Conservation (phyloP, 2,797 vertebrate species). For the Erpetoichthys calabaricus region DNA sequence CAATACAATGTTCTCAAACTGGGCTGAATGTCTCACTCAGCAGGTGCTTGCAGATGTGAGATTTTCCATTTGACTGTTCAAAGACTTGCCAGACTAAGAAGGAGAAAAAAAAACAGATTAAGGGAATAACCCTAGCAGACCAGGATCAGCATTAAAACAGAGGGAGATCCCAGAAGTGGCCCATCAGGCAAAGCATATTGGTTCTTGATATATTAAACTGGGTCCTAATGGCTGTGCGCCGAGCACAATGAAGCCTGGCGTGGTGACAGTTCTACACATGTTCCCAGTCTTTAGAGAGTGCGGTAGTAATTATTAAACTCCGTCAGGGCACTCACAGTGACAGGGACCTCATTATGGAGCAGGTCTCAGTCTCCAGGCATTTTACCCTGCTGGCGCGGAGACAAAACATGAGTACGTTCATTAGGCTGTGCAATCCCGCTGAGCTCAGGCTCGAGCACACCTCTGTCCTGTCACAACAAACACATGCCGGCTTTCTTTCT, state of each 20-base stretch:
- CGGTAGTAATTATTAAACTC: slow-evolving; percentile 12
- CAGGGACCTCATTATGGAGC: slow-evolving; percentile 18
- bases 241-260: background rate
- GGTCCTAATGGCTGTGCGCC: background rate
- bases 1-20: no score
- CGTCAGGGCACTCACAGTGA: slow-evolving; percentile 17
- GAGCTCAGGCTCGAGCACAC: background rate
- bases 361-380: slow-evolving; percentile 6
- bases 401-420: slow-evolving; percentile 15
- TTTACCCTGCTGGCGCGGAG: slow-evolving; percentile 3
- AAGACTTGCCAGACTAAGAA: no score
- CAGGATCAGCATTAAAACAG: no score
- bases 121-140: no score
- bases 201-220: no score
- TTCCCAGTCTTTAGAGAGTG: background rate
- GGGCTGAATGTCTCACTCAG: no score
- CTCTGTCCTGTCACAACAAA: slow-evolving; percentile 15
- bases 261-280: background rate
- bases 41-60: no score
- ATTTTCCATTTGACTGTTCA: no score
- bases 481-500: background rate
- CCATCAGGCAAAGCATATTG: no score
- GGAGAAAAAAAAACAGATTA: no score
- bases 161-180: no score
- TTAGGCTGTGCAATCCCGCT: slow-evolving; percentile 12